phyloP scores from a whole-genome alignment of 2,113 vertebrate genomes.

The Ascaphus truei region DNA sequence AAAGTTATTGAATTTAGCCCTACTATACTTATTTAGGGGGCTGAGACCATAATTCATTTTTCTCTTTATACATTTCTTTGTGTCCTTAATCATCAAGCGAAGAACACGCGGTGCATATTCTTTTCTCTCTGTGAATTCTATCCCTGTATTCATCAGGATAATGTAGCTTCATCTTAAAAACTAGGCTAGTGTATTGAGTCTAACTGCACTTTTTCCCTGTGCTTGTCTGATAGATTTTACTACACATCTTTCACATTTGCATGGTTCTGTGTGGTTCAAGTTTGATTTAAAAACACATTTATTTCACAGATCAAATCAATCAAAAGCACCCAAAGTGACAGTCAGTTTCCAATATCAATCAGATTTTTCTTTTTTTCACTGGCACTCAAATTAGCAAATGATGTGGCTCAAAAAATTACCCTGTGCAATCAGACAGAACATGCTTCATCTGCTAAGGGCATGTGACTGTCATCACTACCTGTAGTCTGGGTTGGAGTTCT shows the following conservation, averaged over 20 bases:
- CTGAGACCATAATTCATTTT: constrained; percentile 1
- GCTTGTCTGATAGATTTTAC: neutral
- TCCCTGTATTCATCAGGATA: constrained; percentile 1
- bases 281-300: too few relatives aligned
- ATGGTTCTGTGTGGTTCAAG: neutral
- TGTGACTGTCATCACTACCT: neutral
- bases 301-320: too few relatives aligned
- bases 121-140: neutral
- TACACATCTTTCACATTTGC: neutral
- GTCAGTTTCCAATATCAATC: too few relatives aligned
- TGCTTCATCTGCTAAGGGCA: constrained; percentile 15
- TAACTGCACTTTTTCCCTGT: neutral
- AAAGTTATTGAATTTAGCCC: too few relatives aligned
- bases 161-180: neutral
- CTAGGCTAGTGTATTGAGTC: neutral
- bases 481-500: neutral
- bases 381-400: too few relatives aligned
- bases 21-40: neutral
- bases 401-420: too few relatives aligned
- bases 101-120: neutral
- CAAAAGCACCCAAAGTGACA: too few relatives aligned
- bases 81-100: too few relatives aligned
- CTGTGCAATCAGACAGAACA: fast-evolving
- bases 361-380: too few relatives aligned
- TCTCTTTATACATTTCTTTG: constrained; percentile 9